Conservation (phyloP, 1,140 invertebrate species). For the Aphis gossypii region DNA sequence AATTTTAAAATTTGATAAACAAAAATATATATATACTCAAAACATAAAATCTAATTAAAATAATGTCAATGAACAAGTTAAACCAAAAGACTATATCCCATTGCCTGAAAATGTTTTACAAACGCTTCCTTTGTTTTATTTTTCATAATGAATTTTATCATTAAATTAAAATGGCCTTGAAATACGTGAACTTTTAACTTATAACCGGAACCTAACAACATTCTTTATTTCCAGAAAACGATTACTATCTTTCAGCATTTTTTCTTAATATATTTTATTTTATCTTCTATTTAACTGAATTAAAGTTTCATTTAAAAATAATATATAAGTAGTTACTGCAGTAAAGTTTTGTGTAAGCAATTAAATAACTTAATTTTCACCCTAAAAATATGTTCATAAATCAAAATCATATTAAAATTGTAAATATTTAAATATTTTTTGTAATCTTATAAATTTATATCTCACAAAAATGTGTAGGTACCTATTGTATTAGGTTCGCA, state of each 20-base stretch:
- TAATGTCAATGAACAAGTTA: neutral
- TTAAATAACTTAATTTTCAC: no score
- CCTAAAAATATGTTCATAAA: no score
- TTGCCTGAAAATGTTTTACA: neutral
- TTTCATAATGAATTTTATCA: neutral
- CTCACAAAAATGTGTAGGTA: no score
- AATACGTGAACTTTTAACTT: neutral
- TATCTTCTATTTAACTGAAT: neutral
- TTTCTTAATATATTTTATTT: constrained; percentile 1
- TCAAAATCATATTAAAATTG: no score
- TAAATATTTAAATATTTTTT: no score
- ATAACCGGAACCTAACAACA: neutral
- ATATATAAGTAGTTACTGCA: neutral
- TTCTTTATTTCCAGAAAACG: neutral
- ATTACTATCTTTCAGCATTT: neutral
- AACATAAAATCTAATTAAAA: neutral
- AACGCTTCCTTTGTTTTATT: neutral
- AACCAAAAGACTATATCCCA: neutral
- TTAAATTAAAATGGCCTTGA: neutral
- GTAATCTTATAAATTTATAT: no score
- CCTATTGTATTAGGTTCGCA: no score
- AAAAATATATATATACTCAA: neutral
- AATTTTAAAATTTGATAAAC: neutral
- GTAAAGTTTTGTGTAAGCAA: no score
- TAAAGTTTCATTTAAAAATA: neutral